These are phyloP conservation scores for Drosophila parabipectinata DNA, from an alignment of 1,140 invertebrate species.

Conservation along the genomic window DNA sequence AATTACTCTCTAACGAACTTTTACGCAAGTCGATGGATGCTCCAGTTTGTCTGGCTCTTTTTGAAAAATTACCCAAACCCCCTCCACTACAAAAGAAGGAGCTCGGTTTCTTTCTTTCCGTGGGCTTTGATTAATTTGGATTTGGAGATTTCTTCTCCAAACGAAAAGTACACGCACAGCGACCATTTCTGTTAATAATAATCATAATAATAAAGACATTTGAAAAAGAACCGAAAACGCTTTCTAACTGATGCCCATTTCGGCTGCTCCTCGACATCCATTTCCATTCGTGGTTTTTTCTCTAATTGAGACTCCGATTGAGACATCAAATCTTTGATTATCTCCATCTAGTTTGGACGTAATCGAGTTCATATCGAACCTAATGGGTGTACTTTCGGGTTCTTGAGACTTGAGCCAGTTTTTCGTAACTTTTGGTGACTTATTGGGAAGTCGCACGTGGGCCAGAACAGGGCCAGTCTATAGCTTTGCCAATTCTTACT, in stretches of 20 bases:
- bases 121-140: constrained; percentile 69
- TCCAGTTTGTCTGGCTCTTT: constrained; percentile 43
- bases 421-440: no score
- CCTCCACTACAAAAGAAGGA: constrained; percentile 3
- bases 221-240: constrained; percentile 52
- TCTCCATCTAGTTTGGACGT: constrained; percentile 8
- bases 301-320: not conserved
- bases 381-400: not conserved
- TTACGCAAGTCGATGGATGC: constrained; percentile 43
- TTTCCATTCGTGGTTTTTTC: constrained; percentile 39
- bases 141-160: constrained; percentile 35
- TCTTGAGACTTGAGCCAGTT: no score
- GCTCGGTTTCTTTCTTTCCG: constrained; percentile 34
- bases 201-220: constrained; percentile 71
- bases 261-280: constrained; percentile 16
- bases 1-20: constrained; percentile 56
- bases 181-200: constrained; percentile 2
- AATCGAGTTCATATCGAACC: not conserved
- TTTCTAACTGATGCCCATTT: constrained; percentile 68
- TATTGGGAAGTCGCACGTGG: no score
- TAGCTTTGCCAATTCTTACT: no score
- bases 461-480: no score
- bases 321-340: constrained; percentile 44
- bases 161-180: constrained; percentile 34
- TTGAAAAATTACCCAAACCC: constrained; percentile 50